Base-by-base conservation (phyloP, 2,113 vertebrate species). In the Centrocercus urophasianus region DNA sequence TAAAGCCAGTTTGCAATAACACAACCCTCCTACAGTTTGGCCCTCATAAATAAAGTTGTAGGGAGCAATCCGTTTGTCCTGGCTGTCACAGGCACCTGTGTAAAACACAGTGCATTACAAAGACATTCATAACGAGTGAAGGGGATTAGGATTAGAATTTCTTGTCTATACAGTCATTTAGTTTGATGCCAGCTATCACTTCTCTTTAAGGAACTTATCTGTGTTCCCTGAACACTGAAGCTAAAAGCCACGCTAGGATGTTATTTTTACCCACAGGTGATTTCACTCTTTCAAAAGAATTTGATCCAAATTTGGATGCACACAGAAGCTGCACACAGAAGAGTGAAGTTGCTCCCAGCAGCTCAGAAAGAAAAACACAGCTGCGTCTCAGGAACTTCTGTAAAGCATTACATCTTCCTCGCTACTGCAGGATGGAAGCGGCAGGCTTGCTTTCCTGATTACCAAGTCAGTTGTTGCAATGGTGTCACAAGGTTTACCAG, bases 371-470 rank as follows among this genome's bases (percentile, higher is more conserved):
- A 47, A 34, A 65, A 27, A 16, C 19, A 16, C 8, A 34, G 6
- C 0, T 32, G 12, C 14, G 4, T 59, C 40, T 65, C 30, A 1
- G 0, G 47, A 52, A n/a, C 15, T 36, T 15, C 36, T 27, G 2
- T 6, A 40, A 75, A 45, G 15, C 48, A 45, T 75, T 30, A 0
- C 7, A 21, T 12, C 8, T 11, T 28, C 8, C 42, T 50, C 0
- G 0, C 50, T 82, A 47, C 66, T 42, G 32, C 8, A 24, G 66
- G 38, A 47, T 0, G 2, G 17, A 71, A 12, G 11, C 20, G 7
- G 14, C 0, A 0, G 61, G 57, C 6, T 60, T 50, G 6, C 24
- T 88, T 54, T 13, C 30, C 20, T 48, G 4, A 0, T 7, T 9
- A 5, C 65, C 34, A 2, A 10, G 61, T 18, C 40, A 2, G 24